These are phyloP conservation scores for Bombus pyrosoma DNA, from an alignment of 1,140 invertebrate species.

Conservation along the genomic window DNA sequence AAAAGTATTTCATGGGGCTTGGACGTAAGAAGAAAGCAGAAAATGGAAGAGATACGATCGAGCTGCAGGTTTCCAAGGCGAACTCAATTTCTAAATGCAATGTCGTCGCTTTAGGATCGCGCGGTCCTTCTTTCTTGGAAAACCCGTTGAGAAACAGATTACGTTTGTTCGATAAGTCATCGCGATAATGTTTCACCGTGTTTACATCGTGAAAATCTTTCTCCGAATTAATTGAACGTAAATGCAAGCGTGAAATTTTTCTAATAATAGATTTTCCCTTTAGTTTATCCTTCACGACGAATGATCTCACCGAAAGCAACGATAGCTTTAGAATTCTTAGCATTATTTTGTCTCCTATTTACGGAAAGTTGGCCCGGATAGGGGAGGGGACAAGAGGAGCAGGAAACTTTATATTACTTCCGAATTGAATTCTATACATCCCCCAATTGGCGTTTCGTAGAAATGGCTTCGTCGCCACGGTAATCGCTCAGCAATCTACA, in stretches of 20 bases:
- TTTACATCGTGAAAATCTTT: not conserved
- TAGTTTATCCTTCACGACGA: not conserved
- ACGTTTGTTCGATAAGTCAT: conserved; percentile 7
- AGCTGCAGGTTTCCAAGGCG: not conserved
- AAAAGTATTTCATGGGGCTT: conserved; percentile 27
- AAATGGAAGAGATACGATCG: not conserved
- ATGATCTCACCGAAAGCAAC: not conserved
- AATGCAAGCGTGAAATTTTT: not conserved
- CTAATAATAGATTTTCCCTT: too few relatives aligned
- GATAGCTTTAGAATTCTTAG: not conserved
- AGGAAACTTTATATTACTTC: conserved; percentile 60
- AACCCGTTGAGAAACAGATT: conserved; percentile 3
- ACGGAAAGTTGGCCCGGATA: not conserved
- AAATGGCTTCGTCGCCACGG: not conserved
- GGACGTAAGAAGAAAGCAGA: not conserved
- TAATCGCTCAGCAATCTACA: not conserved
- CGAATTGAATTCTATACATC: conserved; percentile 63
- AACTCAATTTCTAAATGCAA: conserved; percentile 37
- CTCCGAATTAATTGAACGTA: not conserved
- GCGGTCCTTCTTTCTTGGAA: too few relatives aligned
- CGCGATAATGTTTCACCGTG: not conserved
- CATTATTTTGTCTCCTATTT: too few relatives aligned
- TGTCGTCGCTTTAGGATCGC: not conserved
- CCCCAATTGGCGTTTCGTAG: conserved; percentile 34
- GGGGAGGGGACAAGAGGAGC: not conserved